phyloP scores from a whole-genome alignment of 2,888 invertebrate genomes.

The Drosophila algonquin region DNA sequence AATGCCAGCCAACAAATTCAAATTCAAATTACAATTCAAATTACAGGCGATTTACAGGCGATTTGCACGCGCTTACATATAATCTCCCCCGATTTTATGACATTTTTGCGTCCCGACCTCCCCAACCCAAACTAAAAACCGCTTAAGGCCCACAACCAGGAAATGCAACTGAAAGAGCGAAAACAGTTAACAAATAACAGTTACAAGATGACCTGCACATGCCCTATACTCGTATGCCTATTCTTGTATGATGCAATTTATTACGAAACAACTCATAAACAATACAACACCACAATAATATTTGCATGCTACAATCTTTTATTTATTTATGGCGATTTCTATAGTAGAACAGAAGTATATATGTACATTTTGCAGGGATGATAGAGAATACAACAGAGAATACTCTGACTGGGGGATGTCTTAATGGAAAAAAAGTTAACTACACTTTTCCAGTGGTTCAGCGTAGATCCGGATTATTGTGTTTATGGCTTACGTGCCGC shows the following conservation, averaged over 20 bases:
- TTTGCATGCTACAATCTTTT: not conserved
- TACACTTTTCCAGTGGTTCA: not conserved
- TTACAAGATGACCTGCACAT: not conserved
- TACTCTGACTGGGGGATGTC: no score
- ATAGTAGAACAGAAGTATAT: not conserved
- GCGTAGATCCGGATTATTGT: not conserved
- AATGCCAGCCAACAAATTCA: conserved; percentile 26
- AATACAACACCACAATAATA: not conserved
- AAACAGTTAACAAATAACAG: not conserved
- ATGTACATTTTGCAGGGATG: not conserved
- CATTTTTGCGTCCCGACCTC: not conserved
- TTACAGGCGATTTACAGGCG: conserved; percentile 31
- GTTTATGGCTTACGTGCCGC: no score
- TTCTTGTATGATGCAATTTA: not conserved
- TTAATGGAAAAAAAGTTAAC: not conserved
- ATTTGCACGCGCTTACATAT: conserved; percentile 39
- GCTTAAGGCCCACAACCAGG: not conserved
- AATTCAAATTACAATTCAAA: conserved; percentile 32
- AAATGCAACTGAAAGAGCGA: not conserved
- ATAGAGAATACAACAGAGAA: not conserved
- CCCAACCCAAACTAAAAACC: not conserved
- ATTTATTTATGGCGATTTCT: not conserved
- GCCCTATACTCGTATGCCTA: not conserved
- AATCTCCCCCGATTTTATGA: conserved; percentile 10
- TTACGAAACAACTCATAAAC: not conserved